Conservation (phyloP, 2,113 vertebrate genomes). For the Crotophaga sulcirostris region DNA sequence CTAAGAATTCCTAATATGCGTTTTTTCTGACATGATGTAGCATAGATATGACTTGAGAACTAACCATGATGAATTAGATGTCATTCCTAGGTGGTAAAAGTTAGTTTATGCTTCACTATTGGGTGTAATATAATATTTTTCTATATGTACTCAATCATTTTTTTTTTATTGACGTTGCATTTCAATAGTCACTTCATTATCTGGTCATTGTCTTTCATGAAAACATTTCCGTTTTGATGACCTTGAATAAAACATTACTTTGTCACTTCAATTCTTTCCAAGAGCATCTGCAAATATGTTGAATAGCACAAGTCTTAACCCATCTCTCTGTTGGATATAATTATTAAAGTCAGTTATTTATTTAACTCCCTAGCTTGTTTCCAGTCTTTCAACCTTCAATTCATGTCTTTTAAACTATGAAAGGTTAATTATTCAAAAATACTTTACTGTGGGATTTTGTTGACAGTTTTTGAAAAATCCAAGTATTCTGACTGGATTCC, state of each 20-base stretch:
- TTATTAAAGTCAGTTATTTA: background rate
- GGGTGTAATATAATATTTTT: background rate
- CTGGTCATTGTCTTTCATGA: background rate
- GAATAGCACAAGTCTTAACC: background rate
- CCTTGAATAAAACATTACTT: background rate
- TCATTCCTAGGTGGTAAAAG: background rate
- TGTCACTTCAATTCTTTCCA: background rate
- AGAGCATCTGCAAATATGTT: background rate
- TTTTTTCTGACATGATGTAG: background rate
- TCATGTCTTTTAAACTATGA: background rate
- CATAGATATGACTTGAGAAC: background rate
- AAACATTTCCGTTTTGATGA: background rate
- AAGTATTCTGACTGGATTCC: fast-evolving
- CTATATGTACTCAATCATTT: background rate
- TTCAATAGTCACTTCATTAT: background rate
- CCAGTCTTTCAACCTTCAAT: background rate
- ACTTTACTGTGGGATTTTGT: background rate
- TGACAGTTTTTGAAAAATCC: background rate
- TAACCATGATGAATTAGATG: background rate
- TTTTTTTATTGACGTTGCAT: background rate
- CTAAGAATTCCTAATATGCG: background rate
- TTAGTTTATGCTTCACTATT: background rate
- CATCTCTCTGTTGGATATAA: background rate
- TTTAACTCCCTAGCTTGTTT: background rate
- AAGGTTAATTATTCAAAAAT: background rate